Evolutionary conservation across 2,113 vertebrate genomes (phyloP).

Genomic region (Thymallus thymallus): DNA sequence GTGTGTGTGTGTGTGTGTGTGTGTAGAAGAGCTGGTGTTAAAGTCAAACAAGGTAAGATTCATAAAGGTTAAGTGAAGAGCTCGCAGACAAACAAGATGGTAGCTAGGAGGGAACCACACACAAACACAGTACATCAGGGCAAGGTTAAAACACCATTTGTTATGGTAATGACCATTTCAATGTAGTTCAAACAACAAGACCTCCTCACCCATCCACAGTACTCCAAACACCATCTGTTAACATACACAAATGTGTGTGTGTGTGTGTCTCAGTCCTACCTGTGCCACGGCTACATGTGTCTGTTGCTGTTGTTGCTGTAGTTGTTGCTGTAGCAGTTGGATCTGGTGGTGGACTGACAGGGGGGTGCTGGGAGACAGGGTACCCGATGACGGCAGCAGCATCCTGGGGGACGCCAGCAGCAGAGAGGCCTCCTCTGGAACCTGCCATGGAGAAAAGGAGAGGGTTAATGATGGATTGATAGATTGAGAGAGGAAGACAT

Average conservation of each 20-base stretch:
- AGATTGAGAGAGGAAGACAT: neutral
- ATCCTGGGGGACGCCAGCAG: conserved; percentile 84
- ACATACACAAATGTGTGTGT: neutral
- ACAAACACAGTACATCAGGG: too few species aligned
- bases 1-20: neutral
- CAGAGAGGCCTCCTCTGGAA: conserved; percentile 74
- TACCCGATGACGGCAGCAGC: conserved; percentile 78
- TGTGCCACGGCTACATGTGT: conserved; percentile 94
- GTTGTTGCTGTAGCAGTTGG: conserved; percentile 95
- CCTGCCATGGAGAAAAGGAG: conserved; percentile 55
- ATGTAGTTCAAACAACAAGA: neutral
- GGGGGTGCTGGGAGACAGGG: conserved; percentile 72
- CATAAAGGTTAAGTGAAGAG: too few species aligned
- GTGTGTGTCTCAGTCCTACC: conserved; percentile 64
- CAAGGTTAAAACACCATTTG: too few species aligned
- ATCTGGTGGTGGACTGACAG: conserved; percentile 92
- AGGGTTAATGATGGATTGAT: neutral
- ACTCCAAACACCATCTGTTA: neutral
- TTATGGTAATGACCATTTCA: neutral
- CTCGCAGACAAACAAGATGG: neutral
- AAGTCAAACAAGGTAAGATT: too few species aligned
- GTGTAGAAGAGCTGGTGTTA: neutral
- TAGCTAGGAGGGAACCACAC: too few species aligned
- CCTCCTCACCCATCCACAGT: neutral
- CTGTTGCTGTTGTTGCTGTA: conserved; percentile 94